Base-by-base conservation (phyloP, 2,797 vertebrate genomes). In the Menidia menidia region DNA sequence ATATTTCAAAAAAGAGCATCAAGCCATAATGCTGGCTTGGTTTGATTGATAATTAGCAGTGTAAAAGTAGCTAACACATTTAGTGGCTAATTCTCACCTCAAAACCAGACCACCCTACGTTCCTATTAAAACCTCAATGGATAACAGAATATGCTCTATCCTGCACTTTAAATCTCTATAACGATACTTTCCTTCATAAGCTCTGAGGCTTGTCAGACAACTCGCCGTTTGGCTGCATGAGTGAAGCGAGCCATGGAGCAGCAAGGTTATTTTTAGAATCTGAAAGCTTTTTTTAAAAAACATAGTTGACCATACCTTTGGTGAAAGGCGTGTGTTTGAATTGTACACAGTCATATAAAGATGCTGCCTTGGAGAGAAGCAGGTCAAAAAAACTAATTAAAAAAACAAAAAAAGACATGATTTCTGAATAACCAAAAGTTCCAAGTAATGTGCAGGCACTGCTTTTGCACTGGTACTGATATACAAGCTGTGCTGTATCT, bases 11-110 rank as follows among this genome's bases (percentile, higher is more conserved):
- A 83, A 54, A 79, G 84, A 80, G 62, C 5, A 76, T 73, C 77
- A 75, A 89, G 84, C 86, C 87, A 69, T 74, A 78, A 78, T 54
- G 68, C 64, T 60, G 83, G 86, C 88, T 86, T 61, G 65, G 58
- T 80, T 81, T 88, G 90, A 92, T 90, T 90, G 89, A 92, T 85
- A 88, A 87, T 85, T 88, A 88, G 88, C 88, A 85, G 85, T 88
- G 82, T 88, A 86, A 88, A 87, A 86, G 75, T 83, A 87, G 78
- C 84, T 86, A 88, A 89, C 74, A 84, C 87, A 87, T 88, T 88
- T 91, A 93, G 91, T 92, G 91, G 91, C 89, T 86, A 89, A 90
- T 86, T 88, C 81, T 89, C 85, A 80, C 82, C 83, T 88, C 75
- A 87, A 86, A 89, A 80, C 74, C 84, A 88, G 71, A 71, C 25